Conservation (phyloP, 1,140 invertebrate species). For the Reticulitermes speratus region DNA sequence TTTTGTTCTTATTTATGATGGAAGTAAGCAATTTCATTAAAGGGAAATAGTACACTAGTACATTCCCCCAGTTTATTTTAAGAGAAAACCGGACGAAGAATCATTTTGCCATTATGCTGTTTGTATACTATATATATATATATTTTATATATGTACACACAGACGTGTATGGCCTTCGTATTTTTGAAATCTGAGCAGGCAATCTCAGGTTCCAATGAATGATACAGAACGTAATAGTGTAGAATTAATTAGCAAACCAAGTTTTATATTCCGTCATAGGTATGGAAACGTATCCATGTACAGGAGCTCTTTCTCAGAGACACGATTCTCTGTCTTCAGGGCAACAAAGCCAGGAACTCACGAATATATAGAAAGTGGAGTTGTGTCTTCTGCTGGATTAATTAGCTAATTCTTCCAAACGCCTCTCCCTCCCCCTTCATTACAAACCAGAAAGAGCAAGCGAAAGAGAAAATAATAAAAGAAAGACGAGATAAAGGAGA, state of each 20-base stretch:
- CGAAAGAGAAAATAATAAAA: not conserved
- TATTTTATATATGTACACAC: too few relatives aligned
- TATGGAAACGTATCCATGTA: not conserved
- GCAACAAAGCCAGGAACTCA: not conserved
- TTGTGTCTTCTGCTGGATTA: not conserved
- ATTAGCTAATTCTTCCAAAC: constrained; percentile 19
- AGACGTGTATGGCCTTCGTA: too few relatives aligned
- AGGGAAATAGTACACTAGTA: too few relatives aligned
- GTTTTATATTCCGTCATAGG: not conserved
- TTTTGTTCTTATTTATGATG: too few relatives aligned
- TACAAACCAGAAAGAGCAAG: not conserved
- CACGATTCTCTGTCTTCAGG: not conserved
- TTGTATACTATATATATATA: too few relatives aligned
- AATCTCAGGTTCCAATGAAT: too few relatives aligned
- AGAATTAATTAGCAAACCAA: not conserved
- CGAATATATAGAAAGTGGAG: not conserved
- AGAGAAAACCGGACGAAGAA: too few relatives aligned
- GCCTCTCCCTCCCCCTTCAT: not conserved
- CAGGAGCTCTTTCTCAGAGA: not conserved
- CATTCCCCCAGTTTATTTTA: too few relatives aligned
- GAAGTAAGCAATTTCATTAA: too few relatives aligned
- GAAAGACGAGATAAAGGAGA: not conserved
- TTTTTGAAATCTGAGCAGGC: too few relatives aligned
- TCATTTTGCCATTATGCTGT: too few relatives aligned
- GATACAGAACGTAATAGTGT: too few relatives aligned